These are phyloP conservation scores for Labeo catla DNA, from an alignment of 2,113 vertebrate genomes.

Conservation along the genomic window DNA sequence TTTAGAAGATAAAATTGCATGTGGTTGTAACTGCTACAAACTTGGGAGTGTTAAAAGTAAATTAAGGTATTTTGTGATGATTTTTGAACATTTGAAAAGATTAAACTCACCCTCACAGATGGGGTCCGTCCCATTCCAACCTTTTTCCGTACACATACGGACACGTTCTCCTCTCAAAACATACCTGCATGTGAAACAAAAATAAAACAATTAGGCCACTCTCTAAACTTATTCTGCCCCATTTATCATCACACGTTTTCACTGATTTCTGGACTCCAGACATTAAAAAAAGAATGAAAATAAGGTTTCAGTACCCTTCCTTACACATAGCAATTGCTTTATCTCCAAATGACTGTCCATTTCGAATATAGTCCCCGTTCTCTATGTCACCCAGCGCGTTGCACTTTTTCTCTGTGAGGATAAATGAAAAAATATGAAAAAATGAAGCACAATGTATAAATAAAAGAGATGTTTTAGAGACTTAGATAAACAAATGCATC, in stretches of 20 bases:
- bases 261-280: background rate
- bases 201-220: background rate
- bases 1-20: background rate
- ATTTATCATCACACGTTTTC: background rate
- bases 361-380: slow-evolving; percentile 60
- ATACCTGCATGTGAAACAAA: slow-evolving; percentile 59
- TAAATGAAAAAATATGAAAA: background rate
- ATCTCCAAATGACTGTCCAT: slow-evolving; percentile 57
- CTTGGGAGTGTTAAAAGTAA: background rate
- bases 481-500: slow-evolving; percentile 12
- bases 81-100: background rate
- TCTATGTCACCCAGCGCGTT: slow-evolving; percentile 62
- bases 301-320: slow-evolving; percentile 58
- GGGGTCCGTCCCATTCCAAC: slow-evolving; percentile 67
- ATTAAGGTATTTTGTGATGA: background rate
- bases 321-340: slow-evolving; percentile 64
- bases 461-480: background rate
- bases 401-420: slow-evolving; percentile 61
- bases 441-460: background rate
- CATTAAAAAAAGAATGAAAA: background rate
- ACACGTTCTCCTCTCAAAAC: slow-evolving; percentile 61
- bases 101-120: slow-evolving; percentile 66
- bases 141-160: slow-evolving; percentile 60
- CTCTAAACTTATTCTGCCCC: too few relatives aligned
- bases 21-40: background rate